Percentiles rank a stretch among this genome's conserved stretches.
phyloP scores from a whole-genome alignment of 2,888 invertebrate species.

The Uloborus plumipes region DNA sequence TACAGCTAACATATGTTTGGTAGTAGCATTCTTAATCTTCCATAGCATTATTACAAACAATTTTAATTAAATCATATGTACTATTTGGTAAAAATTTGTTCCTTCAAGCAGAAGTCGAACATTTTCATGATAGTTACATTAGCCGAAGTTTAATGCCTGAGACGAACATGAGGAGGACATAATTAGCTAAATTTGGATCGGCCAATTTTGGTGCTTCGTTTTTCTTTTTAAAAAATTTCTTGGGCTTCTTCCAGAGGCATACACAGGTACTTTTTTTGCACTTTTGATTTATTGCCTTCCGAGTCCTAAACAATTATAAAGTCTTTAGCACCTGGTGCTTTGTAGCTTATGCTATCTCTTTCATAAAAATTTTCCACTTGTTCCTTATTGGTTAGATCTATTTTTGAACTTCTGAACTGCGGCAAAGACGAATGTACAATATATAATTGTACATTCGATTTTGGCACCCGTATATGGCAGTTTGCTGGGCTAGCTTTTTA shows the following conservation, averaged over 20 bases:
- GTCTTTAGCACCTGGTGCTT: neutral
- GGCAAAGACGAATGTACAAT: neutral
- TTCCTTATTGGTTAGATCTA: neutral
- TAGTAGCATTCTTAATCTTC: neutral
- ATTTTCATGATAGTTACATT: neutral
- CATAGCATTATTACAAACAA: neutral
- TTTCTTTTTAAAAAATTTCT: neutral
- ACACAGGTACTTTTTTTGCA: neutral
- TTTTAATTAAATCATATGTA: neutral
- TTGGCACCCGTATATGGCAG: no score
- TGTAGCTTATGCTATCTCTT: neutral
- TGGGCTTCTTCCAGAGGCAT: neutral
- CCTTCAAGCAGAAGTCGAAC: neutral
- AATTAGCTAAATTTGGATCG: neutral
- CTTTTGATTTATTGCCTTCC: neutral
- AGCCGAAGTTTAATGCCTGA: neutral
- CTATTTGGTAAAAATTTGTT: neutral
- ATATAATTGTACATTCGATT: no score
- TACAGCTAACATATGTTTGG: neutral
- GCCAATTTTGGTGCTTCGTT: neutral
- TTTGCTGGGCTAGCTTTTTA: neutral
- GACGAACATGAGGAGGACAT: neutral
- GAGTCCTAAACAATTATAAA: neutral
- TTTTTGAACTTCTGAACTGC: neutral
- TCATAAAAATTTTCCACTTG: neutral